Base-by-base conservation (phyloP, 2,888 invertebrate species). In the Drosophila robusta region DNA sequence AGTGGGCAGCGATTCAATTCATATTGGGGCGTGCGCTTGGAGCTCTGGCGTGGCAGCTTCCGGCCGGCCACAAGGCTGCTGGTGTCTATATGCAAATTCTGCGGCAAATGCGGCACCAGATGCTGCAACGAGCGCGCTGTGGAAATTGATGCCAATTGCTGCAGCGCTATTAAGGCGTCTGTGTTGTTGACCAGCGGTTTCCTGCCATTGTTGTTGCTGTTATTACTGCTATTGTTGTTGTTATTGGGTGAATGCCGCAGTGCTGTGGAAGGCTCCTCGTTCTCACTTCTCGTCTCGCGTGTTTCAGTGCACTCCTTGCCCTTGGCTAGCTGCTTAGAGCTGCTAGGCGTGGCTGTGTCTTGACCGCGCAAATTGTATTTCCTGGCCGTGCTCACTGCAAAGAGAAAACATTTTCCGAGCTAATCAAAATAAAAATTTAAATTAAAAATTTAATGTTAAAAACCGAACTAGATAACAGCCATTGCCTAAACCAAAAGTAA, bases 1-100 rank as follows among this genome's bases (percentile, higher is more conserved):
- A 92, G 80, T 1, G 92, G 92, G 82, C 92, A 92, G 32, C 92
- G 91, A 80, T 91, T 91, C 39, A 90, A 86, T 67, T 91, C 91
- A 63, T 89, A 90, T 39, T 80, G 81, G 8, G 87, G 78, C 36
- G 85, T 62, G 14, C 90, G 86, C 51, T 90, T 90, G 32, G 84
- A 73, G 54, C 86, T 83, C 68, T 90, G 89, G 11, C 90, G 87
- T 11, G 86, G 83, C 24, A 85, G 24, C 68, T 89, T 90, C 18
- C 87, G 73, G 2, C 84, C 89, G 2, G 70, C 70, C 39, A 84
- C 70, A 56, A 91, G 61, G 29, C 51, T 79, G 46, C 86, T 89
- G 18, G 83, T 83, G 57, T 87, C 89, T 0, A 87, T 70, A 36
- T 90, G 78, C 50, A 91, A 70, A 50, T 80, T 84, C 54, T 91